These are phyloP conservation scores for Diplazon laetatorius DNA, from an alignment of 2,888 invertebrate species.

Conservation along the genomic window DNA sequence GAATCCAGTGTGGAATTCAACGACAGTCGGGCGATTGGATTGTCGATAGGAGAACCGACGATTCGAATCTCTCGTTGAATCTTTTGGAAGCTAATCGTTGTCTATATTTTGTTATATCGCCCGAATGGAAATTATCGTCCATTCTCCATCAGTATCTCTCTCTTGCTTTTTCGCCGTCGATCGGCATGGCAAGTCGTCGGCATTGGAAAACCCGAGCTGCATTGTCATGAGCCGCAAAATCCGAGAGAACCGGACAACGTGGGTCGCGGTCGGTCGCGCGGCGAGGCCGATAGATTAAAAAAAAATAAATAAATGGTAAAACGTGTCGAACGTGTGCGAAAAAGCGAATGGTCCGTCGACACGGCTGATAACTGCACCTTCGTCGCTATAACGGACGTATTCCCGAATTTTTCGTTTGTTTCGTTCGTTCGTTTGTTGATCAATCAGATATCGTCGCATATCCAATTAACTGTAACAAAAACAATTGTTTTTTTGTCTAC, in stretches of 20 bases:
- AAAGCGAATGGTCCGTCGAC: too few species aligned
- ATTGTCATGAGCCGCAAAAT: constrained; percentile 14
- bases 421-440: too few species aligned
- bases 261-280: constrained; percentile 8
- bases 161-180: neutral
- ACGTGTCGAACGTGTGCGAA: neutral
- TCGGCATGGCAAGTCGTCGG: constrained; percentile 2
- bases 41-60: neutral
- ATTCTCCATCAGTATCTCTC: too few species aligned
- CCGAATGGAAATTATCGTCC: neutral
- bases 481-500: too few species aligned
- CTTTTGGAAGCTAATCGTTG: too few species aligned
- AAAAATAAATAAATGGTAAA: constrained; percentile 12
- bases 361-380: too few species aligned
- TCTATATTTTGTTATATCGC: too few species aligned
- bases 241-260: neutral
- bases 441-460: too few species aligned
- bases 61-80: neutral
- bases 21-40: neutral
- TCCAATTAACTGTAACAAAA: too few species aligned
- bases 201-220: constrained; percentile 2
- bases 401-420: too few species aligned
- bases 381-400: too few species aligned
- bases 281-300: too few species aligned
- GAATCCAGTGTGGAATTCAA: neutral